Percentiles rank a stretch among this genome's conserved stretches.
These are phyloP conservation scores for Meiosimyza decipiens DNA, from an alignment of 2,888 invertebrate species.

Conservation along the genomic window DNA sequence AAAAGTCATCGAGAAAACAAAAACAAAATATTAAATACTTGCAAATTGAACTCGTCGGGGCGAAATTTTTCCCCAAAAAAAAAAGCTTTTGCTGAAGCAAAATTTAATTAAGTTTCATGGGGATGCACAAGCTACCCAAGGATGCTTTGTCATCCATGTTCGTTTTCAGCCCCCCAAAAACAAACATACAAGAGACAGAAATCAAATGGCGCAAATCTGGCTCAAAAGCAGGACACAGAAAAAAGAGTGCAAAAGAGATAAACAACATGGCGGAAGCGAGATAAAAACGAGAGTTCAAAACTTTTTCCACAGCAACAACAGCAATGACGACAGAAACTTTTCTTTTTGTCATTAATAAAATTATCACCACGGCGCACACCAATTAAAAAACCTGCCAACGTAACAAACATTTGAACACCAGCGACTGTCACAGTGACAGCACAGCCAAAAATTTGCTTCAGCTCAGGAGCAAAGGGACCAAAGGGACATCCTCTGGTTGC, in stretches of 20 bases:
- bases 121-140: neutral
- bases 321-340: conserved; percentile 45
- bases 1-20: neutral
- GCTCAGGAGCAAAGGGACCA: conserved; percentile 1
- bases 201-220: too few species aligned
- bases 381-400: conserved; percentile 66
- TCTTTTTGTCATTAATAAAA: conserved; percentile 65
- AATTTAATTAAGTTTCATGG: conserved; percentile 58
- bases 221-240: neutral
- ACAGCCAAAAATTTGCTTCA: neutral
- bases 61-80: conserved; percentile 9
- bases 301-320: conserved; percentile 38
- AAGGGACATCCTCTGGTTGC: too few species aligned
- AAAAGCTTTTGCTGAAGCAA: conserved; percentile 41
- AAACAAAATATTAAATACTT: neutral
- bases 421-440: conserved; percentile 44
- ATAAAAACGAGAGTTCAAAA: conserved; percentile 34
- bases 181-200: conserved; percentile 5
- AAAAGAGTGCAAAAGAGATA: conserved; percentile 1
- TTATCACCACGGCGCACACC: conserved; percentile 63
- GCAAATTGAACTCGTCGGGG: conserved; percentile 13
- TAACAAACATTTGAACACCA: conserved; percentile 57
- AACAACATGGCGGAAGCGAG: conserved; percentile 7
- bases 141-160: too few species aligned
- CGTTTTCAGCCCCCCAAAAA: conserved; percentile 14